Base-by-base conservation (phyloP, 2,888 invertebrate species). In the Minunthozetes semirufus region DNA sequence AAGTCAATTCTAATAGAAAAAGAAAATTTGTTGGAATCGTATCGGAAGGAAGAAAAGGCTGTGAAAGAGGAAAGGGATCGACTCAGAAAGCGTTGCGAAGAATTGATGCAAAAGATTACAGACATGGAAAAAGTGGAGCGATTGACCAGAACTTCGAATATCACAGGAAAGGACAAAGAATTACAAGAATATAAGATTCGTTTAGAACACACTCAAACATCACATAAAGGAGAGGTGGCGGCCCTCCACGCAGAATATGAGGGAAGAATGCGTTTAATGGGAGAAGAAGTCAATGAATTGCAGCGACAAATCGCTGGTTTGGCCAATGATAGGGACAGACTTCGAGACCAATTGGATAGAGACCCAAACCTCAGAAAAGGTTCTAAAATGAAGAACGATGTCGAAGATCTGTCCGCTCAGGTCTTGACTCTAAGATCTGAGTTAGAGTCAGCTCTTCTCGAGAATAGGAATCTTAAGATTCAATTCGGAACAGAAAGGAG, bases 401-500 rank as follows among this genome's bases (percentile, higher is more conserved):
- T 78, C 38, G 76, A 76, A 71, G 66, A 72, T n/a, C 46, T 76
- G 42, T 38, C 56, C 22, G 72, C 76, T 25, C 70, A 61, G 8
- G 17, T 76, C 15, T 15, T 59, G n/a, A 75, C 75, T 0, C 38
- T 75, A 4, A 53, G 76, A 53, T 38, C 73, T 9, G 91, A 93
- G 82, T 84, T 94, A 46, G 91, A 92, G 56, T 93, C 94, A 81
- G 87, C 93, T 0, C 87, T 91, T 73, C 83, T 94, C 73, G 90
- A 93, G 81, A 87, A 89, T 22, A 92, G 92, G 50, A 90, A 91
- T 81, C 85, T 92, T 1, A 93, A 91, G 84, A 93, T 93, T 0
- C 93, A 94, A 83, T 86, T 93, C n/a, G 89, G 93, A 50, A 93
- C 93, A 50, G 93, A 94, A 82, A 88, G 90, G 77, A 93, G 93